Evolutionary conservation across 2,113 vertebrate species (phyloP).

Genomic region (Chinchilla lanigera): DNA sequence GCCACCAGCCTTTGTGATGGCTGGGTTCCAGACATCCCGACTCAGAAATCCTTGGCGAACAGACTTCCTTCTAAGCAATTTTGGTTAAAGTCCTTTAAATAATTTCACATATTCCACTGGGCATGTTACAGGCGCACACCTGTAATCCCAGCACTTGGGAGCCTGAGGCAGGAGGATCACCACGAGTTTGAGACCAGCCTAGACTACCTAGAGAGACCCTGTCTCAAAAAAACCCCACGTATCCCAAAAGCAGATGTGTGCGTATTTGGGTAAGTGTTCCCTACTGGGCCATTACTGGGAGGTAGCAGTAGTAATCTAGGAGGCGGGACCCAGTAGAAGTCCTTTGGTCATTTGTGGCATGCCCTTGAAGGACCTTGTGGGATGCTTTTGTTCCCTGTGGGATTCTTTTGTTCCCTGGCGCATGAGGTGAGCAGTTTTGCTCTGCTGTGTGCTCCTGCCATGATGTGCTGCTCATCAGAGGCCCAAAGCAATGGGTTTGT

Average conservation of each 20-base stretch:
- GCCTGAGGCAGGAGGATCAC: background rate
- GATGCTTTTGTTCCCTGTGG: too few species aligned
- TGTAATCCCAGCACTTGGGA: background rate
- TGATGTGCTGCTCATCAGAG: too few species aligned
- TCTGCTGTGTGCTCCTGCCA: background rate
- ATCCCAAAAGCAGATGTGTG: background rate
- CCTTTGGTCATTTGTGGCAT: background rate
- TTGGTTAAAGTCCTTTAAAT: slow-evolving; percentile 37
- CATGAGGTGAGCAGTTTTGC: background rate
- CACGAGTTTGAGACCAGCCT: background rate
- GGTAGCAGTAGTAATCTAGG: background rate
- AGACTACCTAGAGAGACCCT: background rate
- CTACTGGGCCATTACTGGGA: background rate
- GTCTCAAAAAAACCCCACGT: background rate
- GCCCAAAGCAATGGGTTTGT: background rate
- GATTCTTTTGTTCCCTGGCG: background rate
- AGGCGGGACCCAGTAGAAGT: background rate
- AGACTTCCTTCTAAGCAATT: slow-evolving; percentile 25
- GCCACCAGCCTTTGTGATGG: background rate
- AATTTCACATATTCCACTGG: background rate
- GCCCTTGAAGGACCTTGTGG: background rate
- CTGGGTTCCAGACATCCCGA: background rate
- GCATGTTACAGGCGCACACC: background rate
- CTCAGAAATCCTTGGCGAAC: background rate
- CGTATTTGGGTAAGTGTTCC: too few species aligned